Conservation (phyloP, 2,797 vertebrate genomes). For the Taeniopygia guttata region DNA sequence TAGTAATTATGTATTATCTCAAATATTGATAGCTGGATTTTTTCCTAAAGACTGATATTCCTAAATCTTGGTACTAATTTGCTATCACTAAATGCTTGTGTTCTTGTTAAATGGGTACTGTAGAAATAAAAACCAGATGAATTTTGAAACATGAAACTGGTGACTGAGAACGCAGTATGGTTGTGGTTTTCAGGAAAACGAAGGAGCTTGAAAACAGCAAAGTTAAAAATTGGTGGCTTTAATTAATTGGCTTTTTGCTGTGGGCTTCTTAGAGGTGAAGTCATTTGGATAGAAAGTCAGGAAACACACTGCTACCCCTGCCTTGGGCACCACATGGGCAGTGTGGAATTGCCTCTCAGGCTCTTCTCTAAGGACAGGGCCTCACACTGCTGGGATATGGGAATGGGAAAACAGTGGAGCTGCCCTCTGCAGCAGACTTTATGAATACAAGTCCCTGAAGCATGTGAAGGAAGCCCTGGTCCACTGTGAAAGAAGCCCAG, state of each 20-base stretch:
- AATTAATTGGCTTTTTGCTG: neutral
- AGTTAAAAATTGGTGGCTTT: neutral
- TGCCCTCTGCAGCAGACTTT: neutral
- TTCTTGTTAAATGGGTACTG: neutral
- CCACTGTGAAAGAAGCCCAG: neutral
- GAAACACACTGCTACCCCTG: neutral
- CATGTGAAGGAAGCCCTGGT: neutral
- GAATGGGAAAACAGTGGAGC: neutral
- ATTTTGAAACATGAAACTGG: neutral
- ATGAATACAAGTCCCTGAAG: fast-evolving
- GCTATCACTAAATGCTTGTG: neutral
- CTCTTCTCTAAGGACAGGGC: neutral
- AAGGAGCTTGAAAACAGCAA: neutral
- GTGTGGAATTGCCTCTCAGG: neutral
- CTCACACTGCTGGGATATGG: fast-evolving
- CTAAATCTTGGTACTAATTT: neutral
- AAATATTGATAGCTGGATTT: neutral
- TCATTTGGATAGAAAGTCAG: fast-evolving
- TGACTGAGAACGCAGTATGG: neutral
- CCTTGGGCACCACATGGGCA: fast-evolving
- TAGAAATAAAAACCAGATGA: neutral
- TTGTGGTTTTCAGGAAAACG: neutral
- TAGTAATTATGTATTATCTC: neutral
- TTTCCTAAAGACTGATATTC: neutral
- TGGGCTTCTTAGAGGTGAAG: neutral